Base-by-base conservation (phyloP, 1,140 invertebrate species). In the Formica selysi region DNA sequence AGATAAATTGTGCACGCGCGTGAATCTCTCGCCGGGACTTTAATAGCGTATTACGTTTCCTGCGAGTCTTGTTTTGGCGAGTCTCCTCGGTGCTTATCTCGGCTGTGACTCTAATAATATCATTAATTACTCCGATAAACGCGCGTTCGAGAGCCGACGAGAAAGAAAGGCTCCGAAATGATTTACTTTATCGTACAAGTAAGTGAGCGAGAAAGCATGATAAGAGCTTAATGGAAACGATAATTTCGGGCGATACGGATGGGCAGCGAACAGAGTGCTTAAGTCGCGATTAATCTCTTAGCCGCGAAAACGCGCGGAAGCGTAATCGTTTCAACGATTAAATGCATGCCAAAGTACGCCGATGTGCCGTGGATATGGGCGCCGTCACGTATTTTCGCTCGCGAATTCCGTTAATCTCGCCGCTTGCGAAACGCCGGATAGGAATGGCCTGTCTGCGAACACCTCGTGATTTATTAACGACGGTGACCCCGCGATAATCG, bases 151-250 rank as follows among this genome's bases (percentile, higher is more conserved):
- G 41, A 6, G 22, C 13, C 36, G 16, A 38, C 22, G 29, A 19
- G 36, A 19, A 54, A 32, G 26, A 26, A n/a, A 26, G 32, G 16
- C 74, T 16, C 38, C 59, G 38, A 32, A 26, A 70, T 41, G 78
- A 80, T 80, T 80, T 26, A 57, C 67, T 80, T 70, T 57, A 70
- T 70, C 78, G 36, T 6, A 38, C 44, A 54, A 59, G 62, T 78
- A 16, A 57, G 57, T 38, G 29, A 79, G 59, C 65, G 67, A 48
- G 62, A 68, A 79, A 57, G 54, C 54, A 29, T n/a, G 79, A 83
- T 83, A 83, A 83, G 68, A 61, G 32, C n/a, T 74, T 73, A 83
- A 83, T 83, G 79, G 62, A 83, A 83, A 62, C 26, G 68, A 83
- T 83, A 73, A 44, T 36, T 74, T 29, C 36, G 38, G 51, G 32